Evolutionary conservation across 2,888 invertebrate genomes (phyloP), one percentile per base, ranked within the genome.

Genomic region (Notodonta dromedarius): DNA sequence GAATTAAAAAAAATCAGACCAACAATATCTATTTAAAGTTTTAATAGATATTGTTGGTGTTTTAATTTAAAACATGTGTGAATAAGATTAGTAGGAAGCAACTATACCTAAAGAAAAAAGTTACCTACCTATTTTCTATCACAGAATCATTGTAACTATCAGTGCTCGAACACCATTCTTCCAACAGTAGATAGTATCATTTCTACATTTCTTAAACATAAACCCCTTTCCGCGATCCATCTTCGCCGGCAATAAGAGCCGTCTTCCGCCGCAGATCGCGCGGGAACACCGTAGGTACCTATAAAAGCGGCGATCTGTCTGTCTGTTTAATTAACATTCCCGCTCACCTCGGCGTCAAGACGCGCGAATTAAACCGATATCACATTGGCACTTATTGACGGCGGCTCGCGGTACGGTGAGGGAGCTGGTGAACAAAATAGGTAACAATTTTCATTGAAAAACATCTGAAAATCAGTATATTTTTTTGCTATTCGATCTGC

Each of bases 251-350:
- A 56, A 56, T 56, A 56, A 56, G 56, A 3, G 35, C n/a, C n/a
- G n/a, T 14, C 35, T 32, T 24, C 32, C 12, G 52, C 52, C 52
- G 40, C 55, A 55, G 16, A 56, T 56, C 56, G 56, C 44, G 16
- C 40, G 4, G 16, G 2, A 42, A 44, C 13, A 44, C 24, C 40
- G 42, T 35, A 7, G 35, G 35, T 59, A 44, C 24, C 24, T 48
- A 48, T 55, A 56, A 44, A 24, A 68, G 59, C 59, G 76, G 79
- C 83, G 80, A 86, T 88, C 90, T 79, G 79, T 89, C 86, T 73
- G 80, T 78, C 80, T 81, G 84, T 89, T 90, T 91, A 91, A 92
- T 91, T 88, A 90, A 90, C 90, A 91, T 91, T 90, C 90, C 90
- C 35, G 35, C 35, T 35, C 88, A 87, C 87, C 87, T 86, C 78